These are phyloP conservation scores for Sylvia atricapilla DNA, from an alignment of 2,113 vertebrate species.

Conservation along the genomic window DNA sequence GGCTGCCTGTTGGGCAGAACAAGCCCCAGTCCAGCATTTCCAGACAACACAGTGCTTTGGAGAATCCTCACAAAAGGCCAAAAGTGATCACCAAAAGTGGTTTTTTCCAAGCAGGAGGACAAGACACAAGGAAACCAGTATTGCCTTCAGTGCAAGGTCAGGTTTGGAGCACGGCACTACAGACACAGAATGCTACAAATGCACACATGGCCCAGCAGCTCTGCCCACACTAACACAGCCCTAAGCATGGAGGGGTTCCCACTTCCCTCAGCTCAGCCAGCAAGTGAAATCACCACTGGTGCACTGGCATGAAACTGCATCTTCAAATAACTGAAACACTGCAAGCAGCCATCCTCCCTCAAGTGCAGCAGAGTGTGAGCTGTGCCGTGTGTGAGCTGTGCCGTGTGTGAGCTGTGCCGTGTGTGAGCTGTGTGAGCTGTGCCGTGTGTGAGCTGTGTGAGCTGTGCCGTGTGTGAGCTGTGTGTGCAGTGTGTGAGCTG, in stretches of 20 bases:
- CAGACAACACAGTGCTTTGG: neutral
- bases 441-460: too few species aligned
- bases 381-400: too few species aligned
- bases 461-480: too few species aligned
- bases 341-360: neutral
- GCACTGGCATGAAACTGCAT: slow-evolving; percentile 42
- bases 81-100: neutral
- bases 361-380: slow-evolving; percentile 17
- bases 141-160: slow-evolving; percentile 24
- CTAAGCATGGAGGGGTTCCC: slow-evolving; percentile 3
- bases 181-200: slow-evolving; percentile 57
- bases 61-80: neutral
- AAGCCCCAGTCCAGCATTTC: neutral
- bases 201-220: neutral
- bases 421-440: too few species aligned
- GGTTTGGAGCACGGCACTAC: slow-evolving; percentile 59
- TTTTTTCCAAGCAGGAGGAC: neutral
- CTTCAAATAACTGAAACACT: slow-evolving; percentile 12
- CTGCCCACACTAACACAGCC: neutral
- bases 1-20: neutral
- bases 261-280: neutral
- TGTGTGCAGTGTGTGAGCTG: too few species aligned
- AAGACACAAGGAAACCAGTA: neutral
- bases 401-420: too few species aligned
- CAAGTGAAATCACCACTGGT: slow-evolving; percentile 58